These are phyloP conservation scores for Solea solea DNA, from an alignment of 2,113 vertebrate genomes.

Conservation along the genomic window DNA sequence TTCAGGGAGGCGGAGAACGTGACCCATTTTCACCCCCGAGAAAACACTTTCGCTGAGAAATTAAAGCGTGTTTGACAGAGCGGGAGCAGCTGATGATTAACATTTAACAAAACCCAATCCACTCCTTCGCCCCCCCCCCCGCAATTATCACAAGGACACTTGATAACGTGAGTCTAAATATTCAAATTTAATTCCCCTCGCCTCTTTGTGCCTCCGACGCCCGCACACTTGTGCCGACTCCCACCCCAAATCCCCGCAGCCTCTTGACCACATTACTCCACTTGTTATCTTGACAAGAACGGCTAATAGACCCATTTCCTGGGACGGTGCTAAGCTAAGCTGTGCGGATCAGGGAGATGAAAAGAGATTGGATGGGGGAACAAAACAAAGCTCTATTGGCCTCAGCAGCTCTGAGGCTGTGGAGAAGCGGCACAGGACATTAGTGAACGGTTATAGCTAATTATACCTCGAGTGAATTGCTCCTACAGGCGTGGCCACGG, in stretches of 20 bases:
- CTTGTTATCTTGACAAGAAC: slow-evolving; percentile 39
- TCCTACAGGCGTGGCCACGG: slow-evolving; percentile 43
- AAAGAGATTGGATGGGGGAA: slow-evolving; percentile 68
- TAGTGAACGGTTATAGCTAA: slow-evolving; percentile 61
- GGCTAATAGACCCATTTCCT: slow-evolving; percentile 65
- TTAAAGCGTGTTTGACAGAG: slow-evolving; percentile 46
- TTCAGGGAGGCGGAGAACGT: slow-evolving; percentile 26
- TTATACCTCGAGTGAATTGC: slow-evolving; percentile 74
- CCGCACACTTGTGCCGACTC: slow-evolving; percentile 25
- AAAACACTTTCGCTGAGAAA: slow-evolving; percentile 46
- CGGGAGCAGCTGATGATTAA: slow-evolving; percentile 49
- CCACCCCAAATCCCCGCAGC: slow-evolving; percentile 53
- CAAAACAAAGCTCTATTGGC: slow-evolving; percentile 38
- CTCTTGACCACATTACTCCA: slow-evolving; percentile 69
- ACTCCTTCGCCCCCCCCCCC: slow-evolving; percentile 46
- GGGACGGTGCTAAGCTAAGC: slow-evolving; percentile 52
- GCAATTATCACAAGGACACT: slow-evolving; percentile 62
- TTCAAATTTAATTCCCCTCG: slow-evolving; percentile 56
- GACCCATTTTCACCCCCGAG: slow-evolving; percentile 55
- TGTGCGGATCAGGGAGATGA: slow-evolving; percentile 62
- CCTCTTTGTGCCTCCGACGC: slow-evolving; percentile 38
- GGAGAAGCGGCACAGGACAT: slow-evolving; percentile 52
- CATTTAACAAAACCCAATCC: slow-evolving; percentile 47
- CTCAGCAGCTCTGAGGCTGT: slow-evolving; percentile 25
- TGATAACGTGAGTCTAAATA: slow-evolving; percentile 64